Base-by-base conservation (phyloP, 2,797 vertebrate genomes). In the Adrianichthys oophorus region DNA sequence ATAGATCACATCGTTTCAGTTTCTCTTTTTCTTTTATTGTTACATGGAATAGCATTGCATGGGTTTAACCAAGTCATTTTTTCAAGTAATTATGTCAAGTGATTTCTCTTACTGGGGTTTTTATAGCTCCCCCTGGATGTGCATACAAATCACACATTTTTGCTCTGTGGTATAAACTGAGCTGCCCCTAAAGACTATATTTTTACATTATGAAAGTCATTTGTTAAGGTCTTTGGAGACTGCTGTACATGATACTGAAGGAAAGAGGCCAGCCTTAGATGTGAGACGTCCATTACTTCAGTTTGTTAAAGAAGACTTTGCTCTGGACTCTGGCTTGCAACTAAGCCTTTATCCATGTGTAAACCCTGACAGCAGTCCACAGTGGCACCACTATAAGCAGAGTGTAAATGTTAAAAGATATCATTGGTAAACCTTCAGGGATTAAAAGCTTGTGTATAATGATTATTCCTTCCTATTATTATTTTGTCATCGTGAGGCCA, bases 101-200 rank as follows among this genome's bases (percentile, higher is more conserved):
- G 91, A 91, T 89, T 88, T 78, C 84, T 91, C 89, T 89, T 90
- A 67, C 74, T 88, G 86, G 60, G 82, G 87, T 86, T 88, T 78
- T 92, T 91, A 89, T 79, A 76, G 80, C 83, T 91, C 92, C 87
- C 90, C 76, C 82, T 75, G 86, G 90, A 91, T 83, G 72, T 85
- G 85, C 88, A 89, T 90, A 91, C 90, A 93, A 91, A 92, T 92
- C 88, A 92, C 86, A 90, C 85, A 89, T 90, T 89, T 90, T 90
- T 90, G 84, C 89, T 89, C 86, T 82, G 87, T 89, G 86, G 87
- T 90, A 87, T 79, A 84, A 90, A 84, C 82, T 43, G 84, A 88
- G 80, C 74, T 78, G 76, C 86, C 90, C 85, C 88, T 56, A 78
- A 83, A 90, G 90, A 79, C 83, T 78, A 70, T 73, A 72, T 82